Evolutionary conservation across 2,888 invertebrate genomes (phyloP).

Genomic region (Phyllotreta cruciferae): DNA sequence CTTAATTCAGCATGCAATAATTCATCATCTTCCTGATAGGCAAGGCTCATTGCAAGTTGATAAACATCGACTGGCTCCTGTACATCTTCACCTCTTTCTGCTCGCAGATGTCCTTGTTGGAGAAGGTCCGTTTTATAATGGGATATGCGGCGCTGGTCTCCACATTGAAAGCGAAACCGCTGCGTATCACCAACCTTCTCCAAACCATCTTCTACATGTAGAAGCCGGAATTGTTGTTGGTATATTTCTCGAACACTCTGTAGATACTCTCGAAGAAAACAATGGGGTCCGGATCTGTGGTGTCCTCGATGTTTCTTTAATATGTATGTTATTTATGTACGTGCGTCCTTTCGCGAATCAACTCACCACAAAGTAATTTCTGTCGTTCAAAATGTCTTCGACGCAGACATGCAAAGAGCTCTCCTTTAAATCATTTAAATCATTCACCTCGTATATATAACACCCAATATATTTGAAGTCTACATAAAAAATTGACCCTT

Average conservation of each 20-base stretch:
- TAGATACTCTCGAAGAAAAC: constrained; percentile 67
- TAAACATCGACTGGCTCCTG: constrained; percentile 66
- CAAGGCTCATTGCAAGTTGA: constrained; percentile 67
- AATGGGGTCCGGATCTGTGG: constrained; percentile 68
- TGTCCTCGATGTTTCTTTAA: constrained; percentile 61
- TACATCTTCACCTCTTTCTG: constrained; percentile 69
- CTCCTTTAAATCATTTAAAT: constrained; percentile 65
- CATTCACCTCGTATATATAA: no score
- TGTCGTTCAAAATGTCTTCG: constrained; percentile 70
- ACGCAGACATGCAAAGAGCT: constrained; percentile 68
- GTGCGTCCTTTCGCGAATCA: not conserved
- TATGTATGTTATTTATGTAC: not conserved
- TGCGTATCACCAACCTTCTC: constrained; percentile 66
- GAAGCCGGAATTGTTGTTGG: constrained; percentile 58
- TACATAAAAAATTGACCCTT: no score
- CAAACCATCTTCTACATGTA: constrained; percentile 65
- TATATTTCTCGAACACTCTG: constrained; percentile 62
- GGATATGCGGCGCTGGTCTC: constrained; percentile 73
- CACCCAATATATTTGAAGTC: no score
- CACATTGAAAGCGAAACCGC: constrained; percentile 75
- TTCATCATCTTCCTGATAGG: constrained; percentile 69
- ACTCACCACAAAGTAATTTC: constrained; percentile 69
- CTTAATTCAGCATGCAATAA: constrained; percentile 66
- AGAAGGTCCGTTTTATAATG: constrained; percentile 70
- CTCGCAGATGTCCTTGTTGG: constrained; percentile 72